Evolutionary conservation across 2,113 vertebrate species (phyloP), one percentile per base, ranked within the genome.

Genomic region (Chaetura pelagica): DNA sequence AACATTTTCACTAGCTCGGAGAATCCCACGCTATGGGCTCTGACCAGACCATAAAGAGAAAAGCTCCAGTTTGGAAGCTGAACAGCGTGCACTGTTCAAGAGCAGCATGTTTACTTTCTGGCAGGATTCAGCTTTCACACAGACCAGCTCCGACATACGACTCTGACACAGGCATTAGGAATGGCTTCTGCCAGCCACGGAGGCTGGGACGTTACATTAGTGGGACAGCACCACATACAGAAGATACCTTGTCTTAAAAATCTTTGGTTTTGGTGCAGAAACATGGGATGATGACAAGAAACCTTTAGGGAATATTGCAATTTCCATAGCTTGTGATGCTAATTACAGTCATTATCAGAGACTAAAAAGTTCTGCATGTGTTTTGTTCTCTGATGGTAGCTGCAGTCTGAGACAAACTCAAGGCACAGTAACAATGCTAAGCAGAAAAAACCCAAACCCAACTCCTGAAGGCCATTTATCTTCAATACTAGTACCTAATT

Each of bases 321-420:
- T 94, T 97, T 95, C 87, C 84, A 88, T 64, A 93, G 94, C 85
- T 97, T 96, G 88, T 94, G 82, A 97, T 97, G 95, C 91, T 97
- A 97, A 98, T 96, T 97, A 90, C 92, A 93, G 93, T 78, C 93
- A 96, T 98, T 96, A 97, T 77, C 82, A 52, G 76, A 79, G 54
- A 32, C 71, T 91, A 58, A 89, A 63, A 93, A 80, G 57, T 96
- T 94, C 85, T 75, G 58, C 7, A 2, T 54, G 1, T 51, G 48
- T 95, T 93, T 71, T 94, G 66, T 86, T 84, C 94, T 96, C 71
- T 94, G 58, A 8, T 23, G 42, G 78, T 49, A 90, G 68, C 57
- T 82, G 63, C 30, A 54, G 59, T 34, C 10, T 24, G 68, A 94
- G 62, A 90, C 62, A 61, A 67, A 84, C 62, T 83, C 57, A 35